phyloP scores from a whole-genome alignment of 1,140 invertebrate species.

The Ostrea edulis region DNA sequence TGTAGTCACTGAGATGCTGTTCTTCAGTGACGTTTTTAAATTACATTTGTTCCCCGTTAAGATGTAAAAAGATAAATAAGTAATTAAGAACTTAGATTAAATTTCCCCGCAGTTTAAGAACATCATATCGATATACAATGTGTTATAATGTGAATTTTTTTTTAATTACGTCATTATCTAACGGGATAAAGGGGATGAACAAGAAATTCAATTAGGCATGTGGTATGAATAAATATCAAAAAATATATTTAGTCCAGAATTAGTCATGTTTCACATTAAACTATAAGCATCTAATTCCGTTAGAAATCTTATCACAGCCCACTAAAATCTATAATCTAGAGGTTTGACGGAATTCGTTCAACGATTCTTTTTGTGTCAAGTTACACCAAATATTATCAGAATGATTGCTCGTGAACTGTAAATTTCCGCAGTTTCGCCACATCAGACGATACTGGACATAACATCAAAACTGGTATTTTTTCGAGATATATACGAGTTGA shows the following conservation, averaged over 20 bases:
- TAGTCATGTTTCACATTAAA: neutral
- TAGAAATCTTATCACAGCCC: neutral
- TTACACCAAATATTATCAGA: neutral
- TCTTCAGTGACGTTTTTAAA: too few relatives aligned
- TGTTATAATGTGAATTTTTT: too few relatives aligned
- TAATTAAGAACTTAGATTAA: too few relatives aligned
- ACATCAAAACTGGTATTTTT: conserved; percentile 32
- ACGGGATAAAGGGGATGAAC: neutral
- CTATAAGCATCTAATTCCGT: neutral
- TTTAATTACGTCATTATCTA: neutral
- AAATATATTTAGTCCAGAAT: neutral
- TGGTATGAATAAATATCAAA: neutral
- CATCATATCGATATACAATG: too few relatives aligned
- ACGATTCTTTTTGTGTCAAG: conserved; percentile 5
- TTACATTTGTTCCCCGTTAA: too few relatives aligned
- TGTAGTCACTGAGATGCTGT: too few relatives aligned
- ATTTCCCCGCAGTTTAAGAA: too few relatives aligned
- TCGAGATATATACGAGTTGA: conserved; percentile 25
- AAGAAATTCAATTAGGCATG: neutral
- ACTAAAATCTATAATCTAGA: conserved; percentile 21
- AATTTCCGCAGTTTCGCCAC: conserved; percentile 33
- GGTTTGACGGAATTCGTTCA: conserved; percentile 21
- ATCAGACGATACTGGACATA: conserved; percentile 35
- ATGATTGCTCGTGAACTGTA: conserved; percentile 20
- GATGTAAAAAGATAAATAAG: too few relatives aligned